A percentile compares a stretch with the other conserved stretches of the same genome.
Evolutionary conservation across 2,113 vertebrate species (phyloP).

Genomic region (Centropus unirufus): DNA sequence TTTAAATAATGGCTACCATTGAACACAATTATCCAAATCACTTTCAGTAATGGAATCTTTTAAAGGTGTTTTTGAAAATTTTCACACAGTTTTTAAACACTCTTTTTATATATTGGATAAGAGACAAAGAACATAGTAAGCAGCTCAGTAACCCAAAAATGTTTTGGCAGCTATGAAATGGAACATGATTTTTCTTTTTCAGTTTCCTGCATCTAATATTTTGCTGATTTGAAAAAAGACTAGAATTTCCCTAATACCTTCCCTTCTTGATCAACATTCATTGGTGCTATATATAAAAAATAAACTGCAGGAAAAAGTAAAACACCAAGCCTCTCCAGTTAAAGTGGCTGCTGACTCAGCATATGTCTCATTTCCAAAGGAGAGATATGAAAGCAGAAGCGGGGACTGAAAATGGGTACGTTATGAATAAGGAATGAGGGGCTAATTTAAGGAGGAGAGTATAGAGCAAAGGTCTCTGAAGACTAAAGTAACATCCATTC

Average conservation of each 20-base stretch:
- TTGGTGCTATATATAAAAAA: neutral
- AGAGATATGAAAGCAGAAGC: neutral
- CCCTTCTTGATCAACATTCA: neutral
- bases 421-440: constrained; percentile 43
- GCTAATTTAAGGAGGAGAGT: constrained; percentile 20
- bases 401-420: neutral
- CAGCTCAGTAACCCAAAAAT: constrained; percentile 62
- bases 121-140: constrained; percentile 72
- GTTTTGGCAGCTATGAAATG: constrained; percentile 59
- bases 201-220: neutral
- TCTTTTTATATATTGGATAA: constrained; percentile 73
- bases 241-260: neutral
- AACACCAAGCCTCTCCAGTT: neutral
- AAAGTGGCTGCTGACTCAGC: constrained; percentile 38
- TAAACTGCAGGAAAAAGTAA: neutral
- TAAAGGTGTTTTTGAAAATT: constrained; percentile 88
- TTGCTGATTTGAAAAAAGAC: neutral
- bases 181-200: neutral
- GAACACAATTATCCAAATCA: constrained; percentile 94
- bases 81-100: constrained; percentile 83
- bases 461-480: neutral
- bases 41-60: constrained; percentile 94
- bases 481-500: neutral
- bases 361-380: neutral
- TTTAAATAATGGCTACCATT: constrained; percentile 95